Base-by-base conservation (phyloP, 2,797 vertebrate species). In the Microchirus variegatus region DNA sequence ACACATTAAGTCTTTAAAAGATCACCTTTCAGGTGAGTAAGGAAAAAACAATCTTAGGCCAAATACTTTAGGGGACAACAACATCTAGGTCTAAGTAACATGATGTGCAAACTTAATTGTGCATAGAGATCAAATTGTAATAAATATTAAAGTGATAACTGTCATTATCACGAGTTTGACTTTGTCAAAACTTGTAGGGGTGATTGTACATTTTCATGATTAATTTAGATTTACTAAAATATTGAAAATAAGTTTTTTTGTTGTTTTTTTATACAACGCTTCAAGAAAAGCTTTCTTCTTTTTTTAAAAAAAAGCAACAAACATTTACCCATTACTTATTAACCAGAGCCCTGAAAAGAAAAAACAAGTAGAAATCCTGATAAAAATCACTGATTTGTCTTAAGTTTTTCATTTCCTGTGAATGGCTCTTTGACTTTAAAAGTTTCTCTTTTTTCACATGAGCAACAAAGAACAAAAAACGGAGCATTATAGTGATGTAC, bases 41-140 rank as follows among this genome's bases (percentile, higher is more conserved):
- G 15, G 42, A 46, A 26, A 44, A 53, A 35, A 74, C 59, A 77
- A 85, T 66, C 64, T 73, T 26, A 64, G 70, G 85, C 80, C 82
- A 79, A 88, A 88, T 85, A 81, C 37, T 82, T 81, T 1, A 49
- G 72, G 73, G 85, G 78, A 79, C 52, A 38, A 76, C 55, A 75
- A 79, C 80, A 73, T 80, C 75, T 82, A 81, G 50, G 49, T 81
- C 81, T 78, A 78, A 70, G 37, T 60, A 47, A 71, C 57, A 74
- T 42, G 72, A 86, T 86, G 89, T 91, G 89, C 90, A 91, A 91
- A 90, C 82, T 63, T n/a, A 88, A 88, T 56, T 89, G 89, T 90
- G 90, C 90, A 91, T 91, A 91, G 90, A 90, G 87, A 86, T 90
- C 85, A 89, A 90, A 91, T 88, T 76, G 56, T 80, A 85, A 89